These are phyloP conservation scores for Cryptophagus acutangulus DNA, from an alignment of 2,888 invertebrate genomes.

Conservation along the genomic window DNA sequence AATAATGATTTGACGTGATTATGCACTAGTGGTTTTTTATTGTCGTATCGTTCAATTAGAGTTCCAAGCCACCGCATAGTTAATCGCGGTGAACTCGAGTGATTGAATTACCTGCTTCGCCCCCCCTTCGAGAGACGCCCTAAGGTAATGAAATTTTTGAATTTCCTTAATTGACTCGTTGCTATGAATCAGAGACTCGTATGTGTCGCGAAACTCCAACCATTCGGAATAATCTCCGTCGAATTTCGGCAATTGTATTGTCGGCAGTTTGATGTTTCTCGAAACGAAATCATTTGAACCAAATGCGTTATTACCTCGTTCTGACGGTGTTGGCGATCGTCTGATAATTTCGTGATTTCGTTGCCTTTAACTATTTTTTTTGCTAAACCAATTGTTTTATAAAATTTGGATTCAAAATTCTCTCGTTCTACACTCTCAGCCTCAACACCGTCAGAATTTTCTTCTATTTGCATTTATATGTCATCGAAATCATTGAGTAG, in stretches of 20 bases:
- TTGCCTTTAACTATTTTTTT: no score
- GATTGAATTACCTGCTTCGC: conserved; percentile 18
- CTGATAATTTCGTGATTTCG: no score
- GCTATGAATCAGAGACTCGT: conserved; percentile 15
- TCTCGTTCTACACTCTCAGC: no score
- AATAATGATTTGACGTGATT: conserved; percentile 23
- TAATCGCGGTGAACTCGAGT: conserved; percentile 16
- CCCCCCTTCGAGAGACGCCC: conserved; percentile 14
- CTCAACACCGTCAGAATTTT: no score
- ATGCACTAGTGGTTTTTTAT: conserved; percentile 19
- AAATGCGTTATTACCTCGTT: no score
- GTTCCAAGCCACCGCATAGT: conserved; percentile 21
- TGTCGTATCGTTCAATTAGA: conserved; percentile 21
- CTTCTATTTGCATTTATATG: no score
- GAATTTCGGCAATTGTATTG: conserved; percentile 15
- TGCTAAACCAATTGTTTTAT: no score
- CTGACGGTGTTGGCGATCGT: no score
- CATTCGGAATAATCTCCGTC: conserved; percentile 16
- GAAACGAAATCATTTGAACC: no score
- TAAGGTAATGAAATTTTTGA: conserved; percentile 23
- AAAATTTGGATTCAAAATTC: no score
- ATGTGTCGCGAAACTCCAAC: conserved; percentile 20
- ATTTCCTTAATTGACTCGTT: conserved; percentile 13
- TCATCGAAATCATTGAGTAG: no score
- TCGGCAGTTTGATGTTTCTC: conserved; percentile 11